These are phyloP conservation scores for Mastomys natalensis DNA, from an alignment of 2,113 vertebrate species.

Conservation along the genomic window DNA sequence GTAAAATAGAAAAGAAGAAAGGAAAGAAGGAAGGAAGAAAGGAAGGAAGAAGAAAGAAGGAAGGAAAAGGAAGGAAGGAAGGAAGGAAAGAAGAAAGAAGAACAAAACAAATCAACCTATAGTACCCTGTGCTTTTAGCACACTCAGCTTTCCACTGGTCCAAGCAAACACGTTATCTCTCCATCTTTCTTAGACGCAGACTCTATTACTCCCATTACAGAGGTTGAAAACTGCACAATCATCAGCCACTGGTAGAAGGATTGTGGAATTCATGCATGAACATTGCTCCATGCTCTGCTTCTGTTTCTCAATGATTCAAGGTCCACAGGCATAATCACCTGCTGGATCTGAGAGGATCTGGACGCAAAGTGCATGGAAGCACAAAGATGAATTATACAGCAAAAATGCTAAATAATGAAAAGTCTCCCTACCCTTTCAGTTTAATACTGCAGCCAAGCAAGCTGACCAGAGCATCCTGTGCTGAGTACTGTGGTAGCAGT, in stretches of 20 bases:
- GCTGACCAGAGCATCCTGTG: rapidly evolving
- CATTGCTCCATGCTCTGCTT: background rate
- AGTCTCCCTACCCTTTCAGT: rapidly evolving
- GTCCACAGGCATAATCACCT: background rate
- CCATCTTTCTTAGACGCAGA: background rate
- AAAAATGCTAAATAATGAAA: background rate
- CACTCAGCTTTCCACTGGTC: too few relatives aligned
- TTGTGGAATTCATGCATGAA: too few relatives aligned
- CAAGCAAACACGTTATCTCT: background rate
- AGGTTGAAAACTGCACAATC: background rate
- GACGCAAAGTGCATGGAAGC: background rate
- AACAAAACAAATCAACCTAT: background rate
- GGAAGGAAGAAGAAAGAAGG: too few relatives aligned
- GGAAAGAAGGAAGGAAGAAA: background rate
- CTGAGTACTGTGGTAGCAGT: rapidly evolving
- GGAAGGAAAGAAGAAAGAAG: background rate
- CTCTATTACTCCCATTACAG: background rate
- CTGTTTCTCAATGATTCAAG: background rate
- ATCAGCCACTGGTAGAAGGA: background rate
- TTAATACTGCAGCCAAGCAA: background rate
- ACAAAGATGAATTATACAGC: background rate
- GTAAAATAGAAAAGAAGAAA: too few relatives aligned
- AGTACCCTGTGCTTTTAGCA: background rate
- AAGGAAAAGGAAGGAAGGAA: too few relatives aligned
- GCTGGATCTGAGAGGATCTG: background rate